Conservation (phyloP, 2,797 vertebrate genomes). For the Poeciliopsis infans region DNA sequence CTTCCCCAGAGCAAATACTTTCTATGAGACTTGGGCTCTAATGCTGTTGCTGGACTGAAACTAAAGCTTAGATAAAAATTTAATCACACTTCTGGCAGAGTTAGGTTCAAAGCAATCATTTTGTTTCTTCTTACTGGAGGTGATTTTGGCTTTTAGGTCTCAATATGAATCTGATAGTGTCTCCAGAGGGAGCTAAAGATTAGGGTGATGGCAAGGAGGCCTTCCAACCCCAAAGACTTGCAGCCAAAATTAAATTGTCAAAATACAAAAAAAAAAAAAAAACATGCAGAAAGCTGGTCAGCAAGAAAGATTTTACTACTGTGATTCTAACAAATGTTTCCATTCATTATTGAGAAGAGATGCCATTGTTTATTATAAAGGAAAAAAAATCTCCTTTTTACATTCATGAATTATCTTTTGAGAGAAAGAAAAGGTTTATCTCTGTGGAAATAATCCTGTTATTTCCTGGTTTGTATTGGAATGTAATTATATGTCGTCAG, state of each 20-base stretch:
- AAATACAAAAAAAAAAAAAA: neutral
- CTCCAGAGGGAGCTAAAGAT: neutral
- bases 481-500: no score
- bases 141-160: neutral
- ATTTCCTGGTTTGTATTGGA: no score
- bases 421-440: no score
- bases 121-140: neutral
- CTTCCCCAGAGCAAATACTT: conserved; percentile 33
- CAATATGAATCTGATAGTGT: neutral
- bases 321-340: neutral
- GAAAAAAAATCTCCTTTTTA: neutral
- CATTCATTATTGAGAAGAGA: neutral
- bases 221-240: neutral
- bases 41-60: neutral
- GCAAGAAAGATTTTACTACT: neutral
- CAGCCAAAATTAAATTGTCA: neutral
- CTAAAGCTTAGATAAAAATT: neutral
- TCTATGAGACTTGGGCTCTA: neutral
- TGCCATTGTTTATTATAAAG: neutral
- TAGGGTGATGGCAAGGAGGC: neutral
- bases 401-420: neutral
- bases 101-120: neutral
- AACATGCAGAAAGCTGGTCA: neutral
- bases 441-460: neutral
- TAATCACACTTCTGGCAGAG: neutral